phyloP scores from a whole-genome alignment of 2,888 invertebrate genomes.

The Camponotus fellah region DNA sequence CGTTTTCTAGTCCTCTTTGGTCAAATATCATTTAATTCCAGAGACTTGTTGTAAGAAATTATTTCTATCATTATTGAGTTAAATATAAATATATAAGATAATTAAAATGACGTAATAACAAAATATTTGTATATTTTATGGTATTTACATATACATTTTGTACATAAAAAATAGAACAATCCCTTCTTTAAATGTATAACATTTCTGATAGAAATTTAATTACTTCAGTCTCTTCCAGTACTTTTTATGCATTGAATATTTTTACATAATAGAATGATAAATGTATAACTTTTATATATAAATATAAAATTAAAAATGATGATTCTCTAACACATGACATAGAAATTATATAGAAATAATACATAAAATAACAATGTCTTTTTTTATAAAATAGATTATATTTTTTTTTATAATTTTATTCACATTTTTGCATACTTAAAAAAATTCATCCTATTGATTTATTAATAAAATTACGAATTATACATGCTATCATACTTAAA shows the following conservation, averaged over 20 bases:
- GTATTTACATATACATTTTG: neutral
- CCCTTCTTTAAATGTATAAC: neutral
- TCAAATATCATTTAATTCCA: conserved; percentile 55
- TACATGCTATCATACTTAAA: neutral
- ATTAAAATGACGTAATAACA: neutral
- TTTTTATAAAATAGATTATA: neutral
- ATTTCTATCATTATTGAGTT: conserved; percentile 20
- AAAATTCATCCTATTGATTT: neutral
- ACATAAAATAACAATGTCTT: neutral
- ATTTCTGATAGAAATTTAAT: neutral
- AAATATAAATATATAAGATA: neutral
- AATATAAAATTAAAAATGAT: neutral
- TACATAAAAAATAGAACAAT: neutral
- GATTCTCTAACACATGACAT: neutral
- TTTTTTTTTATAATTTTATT: conserved; percentile 6
- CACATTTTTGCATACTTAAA: neutral
- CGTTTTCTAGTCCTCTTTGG: conserved; percentile 28
- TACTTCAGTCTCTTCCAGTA: neutral
- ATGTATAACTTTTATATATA: neutral
- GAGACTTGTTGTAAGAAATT: conserved; percentile 47
- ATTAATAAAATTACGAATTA: neutral
- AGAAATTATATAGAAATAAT: neutral
- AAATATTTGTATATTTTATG: neutral
- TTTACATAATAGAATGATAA: neutral
- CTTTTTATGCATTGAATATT: neutral